Evolutionary conservation across 2,113 vertebrate genomes (phyloP).

Genomic region (Pithys albifrons): DNA sequence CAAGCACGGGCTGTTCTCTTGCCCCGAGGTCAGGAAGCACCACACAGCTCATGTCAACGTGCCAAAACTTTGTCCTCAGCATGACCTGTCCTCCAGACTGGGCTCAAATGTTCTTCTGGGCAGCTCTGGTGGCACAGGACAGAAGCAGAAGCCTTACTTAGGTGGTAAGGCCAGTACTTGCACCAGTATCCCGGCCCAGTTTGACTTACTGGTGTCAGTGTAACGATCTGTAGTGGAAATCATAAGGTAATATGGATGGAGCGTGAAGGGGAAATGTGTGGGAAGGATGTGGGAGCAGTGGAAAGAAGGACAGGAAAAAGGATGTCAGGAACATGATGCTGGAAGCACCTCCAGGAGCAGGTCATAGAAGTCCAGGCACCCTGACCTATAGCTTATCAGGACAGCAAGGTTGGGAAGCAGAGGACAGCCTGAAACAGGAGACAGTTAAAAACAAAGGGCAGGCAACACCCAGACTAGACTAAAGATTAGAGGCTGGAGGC

Average conservation of each 20-base stretch:
- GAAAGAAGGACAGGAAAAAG: not conserved
- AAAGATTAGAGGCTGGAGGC: conserved; percentile 36
- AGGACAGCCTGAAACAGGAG: not conserved
- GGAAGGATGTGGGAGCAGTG: not conserved
- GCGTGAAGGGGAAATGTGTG: not conserved
- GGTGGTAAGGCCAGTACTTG: not conserved
- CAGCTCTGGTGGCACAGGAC: not conserved
- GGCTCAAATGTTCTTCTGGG: accelerated
- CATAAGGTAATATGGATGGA: not conserved
- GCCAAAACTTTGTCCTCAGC: not conserved
- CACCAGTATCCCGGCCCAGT: not conserved
- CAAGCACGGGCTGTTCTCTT: not conserved
- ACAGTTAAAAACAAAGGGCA: not conserved
- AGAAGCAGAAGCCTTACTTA: not conserved
- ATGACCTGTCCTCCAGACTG: not conserved
- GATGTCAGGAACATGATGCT: not conserved
- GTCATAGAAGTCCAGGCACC: not conserved
- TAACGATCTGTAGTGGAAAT: not conserved
- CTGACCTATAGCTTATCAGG: not conserved
- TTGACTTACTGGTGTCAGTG: not conserved
- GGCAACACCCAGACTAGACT: not conserved
- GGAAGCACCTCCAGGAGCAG: not conserved
- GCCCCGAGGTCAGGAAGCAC: not conserved
- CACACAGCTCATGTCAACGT: not conserved
- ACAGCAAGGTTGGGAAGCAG: not conserved